These are phyloP conservation scores for Mayetiola destructor DNA, from an alignment of 2,888 invertebrate species.

Conservation along the genomic window DNA sequence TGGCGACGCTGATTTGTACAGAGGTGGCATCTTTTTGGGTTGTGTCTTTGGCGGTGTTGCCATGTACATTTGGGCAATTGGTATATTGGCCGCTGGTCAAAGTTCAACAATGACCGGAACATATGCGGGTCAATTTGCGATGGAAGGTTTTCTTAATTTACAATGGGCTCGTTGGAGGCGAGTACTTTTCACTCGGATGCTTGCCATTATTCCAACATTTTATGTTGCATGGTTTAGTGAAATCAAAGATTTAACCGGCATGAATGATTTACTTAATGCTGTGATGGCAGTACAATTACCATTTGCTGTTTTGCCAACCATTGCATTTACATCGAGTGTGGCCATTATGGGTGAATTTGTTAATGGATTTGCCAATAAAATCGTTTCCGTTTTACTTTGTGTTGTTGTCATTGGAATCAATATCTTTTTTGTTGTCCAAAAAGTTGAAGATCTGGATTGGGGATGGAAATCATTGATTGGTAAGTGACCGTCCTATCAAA, in stretches of 20 bases:
- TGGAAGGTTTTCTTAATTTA: constrained; percentile 66
- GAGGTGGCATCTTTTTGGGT: constrained; percentile 58
- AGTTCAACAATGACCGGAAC: constrained; percentile 76
- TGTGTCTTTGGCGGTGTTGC: constrained; percentile 61
- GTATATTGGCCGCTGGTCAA: constrained; percentile 68
- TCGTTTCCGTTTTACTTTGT: constrained; percentile 50
- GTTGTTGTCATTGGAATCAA: constrained; percentile 62
- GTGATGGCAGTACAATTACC: constrained; percentile 78
- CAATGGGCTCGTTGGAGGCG: constrained; percentile 79
- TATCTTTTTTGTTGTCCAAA: constrained; percentile 56
- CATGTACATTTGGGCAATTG: constrained; percentile 75
- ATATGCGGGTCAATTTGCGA: constrained; percentile 76
- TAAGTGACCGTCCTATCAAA: constrained; percentile 24
- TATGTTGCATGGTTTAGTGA: constrained; percentile 51
- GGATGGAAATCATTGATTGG: constrained; percentile 36
- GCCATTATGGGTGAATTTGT: constrained; percentile 73
- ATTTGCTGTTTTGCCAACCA: constrained; percentile 72
- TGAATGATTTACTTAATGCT: constrained; percentile 78
- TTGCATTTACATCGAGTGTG: constrained; percentile 67
- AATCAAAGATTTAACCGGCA: constrained; percentile 53
- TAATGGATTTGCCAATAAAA: constrained; percentile 60
- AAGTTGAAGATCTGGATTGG: constrained; percentile 37
- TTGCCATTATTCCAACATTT: constrained; percentile 62
- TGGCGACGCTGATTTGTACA: constrained; percentile 54
- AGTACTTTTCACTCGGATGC: constrained; percentile 66